A percentile compares a stretch with the other conserved stretches of the same genome.
Evolutionary conservation across 2,113 vertebrate species (phyloP).

Genomic region (Galbula dea): DNA sequence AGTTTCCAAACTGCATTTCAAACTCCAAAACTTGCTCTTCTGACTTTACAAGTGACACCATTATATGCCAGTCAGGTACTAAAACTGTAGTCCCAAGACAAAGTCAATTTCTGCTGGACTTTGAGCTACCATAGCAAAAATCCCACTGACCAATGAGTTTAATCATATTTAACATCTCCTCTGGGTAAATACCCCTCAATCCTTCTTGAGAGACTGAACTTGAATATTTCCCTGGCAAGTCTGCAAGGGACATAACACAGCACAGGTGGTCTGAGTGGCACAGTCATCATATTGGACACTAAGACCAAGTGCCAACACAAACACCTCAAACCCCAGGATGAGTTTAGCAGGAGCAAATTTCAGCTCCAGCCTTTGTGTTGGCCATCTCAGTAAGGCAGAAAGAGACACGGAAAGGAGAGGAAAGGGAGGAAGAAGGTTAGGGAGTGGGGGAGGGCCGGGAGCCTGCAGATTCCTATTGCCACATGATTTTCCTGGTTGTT

Average conservation of each 20-base stretch:
- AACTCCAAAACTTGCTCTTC: neutral
- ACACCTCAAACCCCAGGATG: neutral
- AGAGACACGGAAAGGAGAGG: neutral
- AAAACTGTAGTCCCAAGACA: neutral
- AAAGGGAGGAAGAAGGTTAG: neutral
- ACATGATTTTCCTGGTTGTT: slow-evolving; percentile 70
- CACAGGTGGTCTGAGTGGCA: neutral
- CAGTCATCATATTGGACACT: neutral
- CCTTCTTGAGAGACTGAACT: neutral
- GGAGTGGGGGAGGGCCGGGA: neutral
- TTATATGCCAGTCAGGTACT: neutral
- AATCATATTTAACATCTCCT: neutral
- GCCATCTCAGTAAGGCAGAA: neutral
- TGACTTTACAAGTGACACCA: neutral
- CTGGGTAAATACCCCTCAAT: neutral
- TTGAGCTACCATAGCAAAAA: slow-evolving; percentile 1
- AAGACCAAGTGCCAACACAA: neutral
- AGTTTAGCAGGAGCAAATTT: neutral
- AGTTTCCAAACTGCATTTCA: neutral
- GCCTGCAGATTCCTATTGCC: slow-evolving; percentile 49
- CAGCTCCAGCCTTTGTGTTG: neutral
- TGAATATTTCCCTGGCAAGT: neutral
- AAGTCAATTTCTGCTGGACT: neutral
- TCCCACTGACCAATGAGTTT: neutral
- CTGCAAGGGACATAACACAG: neutral